Base-by-base conservation (phyloP, 2,113 vertebrate genomes). In the Xiphophorus hellerii region DNA sequence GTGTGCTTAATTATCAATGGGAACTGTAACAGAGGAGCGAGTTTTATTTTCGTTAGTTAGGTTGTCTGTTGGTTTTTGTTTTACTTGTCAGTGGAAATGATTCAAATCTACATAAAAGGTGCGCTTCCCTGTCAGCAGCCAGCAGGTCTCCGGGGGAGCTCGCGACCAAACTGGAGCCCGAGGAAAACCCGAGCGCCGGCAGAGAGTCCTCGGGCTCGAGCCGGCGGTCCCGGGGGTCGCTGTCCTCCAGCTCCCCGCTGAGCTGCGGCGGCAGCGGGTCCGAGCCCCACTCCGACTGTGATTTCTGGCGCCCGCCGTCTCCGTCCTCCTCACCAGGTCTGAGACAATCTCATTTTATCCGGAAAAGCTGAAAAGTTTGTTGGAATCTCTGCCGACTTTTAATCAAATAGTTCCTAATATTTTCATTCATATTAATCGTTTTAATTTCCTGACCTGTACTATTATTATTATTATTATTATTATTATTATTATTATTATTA, bases 261-360 rank as follows among this genome's bases (percentile, higher is more conserved):
- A 98, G 97, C 95, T 95, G 94, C 65, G 95, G 93, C 69, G 96
- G 95, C 66, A 96, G 95, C 86, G 96, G 94, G 74, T 93, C 96
- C 73, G 96, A 97, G 62, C 92, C 93, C 1, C 93, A 92, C 25
- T 94, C 95, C 0, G 96, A 97, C 70, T 95, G 94, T 66, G 97
- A 96, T 84, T 95, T 96, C 85, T 99, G 97, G 98, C 96, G 96
- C 86, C 96, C 96, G 17, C 97, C 96, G 5, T 99, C 97, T 2
- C 96, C 97, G 2, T 97, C 97, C 0, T 96, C 95, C 35, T 98
- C 97, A 10, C 96, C 97, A 95, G 97, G 98, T 98, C 81, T 28
- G 69, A 29, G n/a, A 22, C 29, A 10, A 35, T 15, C 17, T 8
- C 1, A 29, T 42, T 30, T 37, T 2, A 58, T 14, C 3, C 5